Evolutionary conservation across 2,113 vertebrate species (phyloP), one percentile per base, ranked within the genome.

Genomic region (Rynchops niger): DNA sequence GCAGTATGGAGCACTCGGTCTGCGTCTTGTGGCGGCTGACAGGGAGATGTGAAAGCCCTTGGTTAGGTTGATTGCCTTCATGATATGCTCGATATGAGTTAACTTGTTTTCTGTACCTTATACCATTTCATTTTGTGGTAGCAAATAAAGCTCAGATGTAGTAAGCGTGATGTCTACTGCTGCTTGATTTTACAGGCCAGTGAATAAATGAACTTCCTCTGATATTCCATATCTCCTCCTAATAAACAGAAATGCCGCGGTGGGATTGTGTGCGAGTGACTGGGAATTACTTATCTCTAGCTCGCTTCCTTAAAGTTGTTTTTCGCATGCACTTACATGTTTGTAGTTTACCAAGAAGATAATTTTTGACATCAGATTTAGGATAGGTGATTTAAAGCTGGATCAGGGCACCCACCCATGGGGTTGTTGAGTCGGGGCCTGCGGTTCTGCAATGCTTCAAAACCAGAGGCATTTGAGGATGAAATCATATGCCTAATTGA

Each of bases 101-200:
- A 90, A 83, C 77, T 62, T 81, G 69, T 92, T 95, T 94, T 93
- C 59, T 86, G 40, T 87, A 83, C 78, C 87, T 74, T 82, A 50
- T 47, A 32, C 53, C 30, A 13, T 98, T 96, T 90, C 67, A 74
- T 88, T 86, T 84, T 67, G 82, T 61, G 50, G 73, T 14, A 91
- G 89, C 92, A 95, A 95, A 91, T 94, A 95, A 90, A 95, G 70
- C 76, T 80, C 82, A 65, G 55, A 59, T 84, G 61, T 78, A 55
- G 53, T 86, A 88, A 94, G 88, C 63, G 55, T 86, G 73, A 95
- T 67, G 62, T 82, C 53, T 95, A 30, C 69, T 93, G 77, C 58
- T 77, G 76, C 86, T 95, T 82, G 96, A 93, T 96, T 96, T 96
- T 93, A 95, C 91, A 94, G 86, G 81, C 88, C 92, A 83, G 59